Conservation (phyloP, 2,797 vertebrate species). For the Poeciliopsis turneri region DNA sequence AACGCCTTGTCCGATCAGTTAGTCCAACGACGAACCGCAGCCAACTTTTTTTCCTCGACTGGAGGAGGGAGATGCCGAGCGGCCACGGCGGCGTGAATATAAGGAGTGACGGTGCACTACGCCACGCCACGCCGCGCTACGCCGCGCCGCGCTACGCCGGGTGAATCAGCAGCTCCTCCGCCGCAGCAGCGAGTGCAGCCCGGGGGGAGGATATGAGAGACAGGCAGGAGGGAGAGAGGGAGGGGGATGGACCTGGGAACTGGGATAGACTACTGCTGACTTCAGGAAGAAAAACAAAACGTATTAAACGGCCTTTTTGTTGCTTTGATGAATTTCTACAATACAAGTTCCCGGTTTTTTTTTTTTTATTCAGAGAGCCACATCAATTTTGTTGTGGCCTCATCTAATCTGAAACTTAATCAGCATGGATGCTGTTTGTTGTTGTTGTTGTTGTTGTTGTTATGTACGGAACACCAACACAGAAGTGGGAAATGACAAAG, state of each 20-base stretch:
- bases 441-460: neutral
- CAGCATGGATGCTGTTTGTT: neutral
- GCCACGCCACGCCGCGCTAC: neutral
- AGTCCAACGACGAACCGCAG: neutral
- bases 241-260: neutral
- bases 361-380: neutral
- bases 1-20: neutral
- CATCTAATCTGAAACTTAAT: neutral
- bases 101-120: neutral
- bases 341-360: no score
- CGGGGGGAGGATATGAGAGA: slow-evolving; percentile 45
- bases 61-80: slow-evolving; percentile 42
- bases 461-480: neutral
- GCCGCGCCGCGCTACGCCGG: neutral
- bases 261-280: slow-evolving; percentile 25
- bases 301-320: neutral
- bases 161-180: slow-evolving; percentile 2
- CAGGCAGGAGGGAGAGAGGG: slow-evolving; percentile 17
- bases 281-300: slow-evolving; percentile 17
- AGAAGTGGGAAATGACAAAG: neutral
- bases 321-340: neutral
- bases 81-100: neutral
- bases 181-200: slow-evolving; percentile 12
- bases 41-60: slow-evolving; percentile 21
- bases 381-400: neutral